phyloP scores from a whole-genome alignment of 2,888 invertebrate genomes.

The Trissonchulus sp. region DNA sequence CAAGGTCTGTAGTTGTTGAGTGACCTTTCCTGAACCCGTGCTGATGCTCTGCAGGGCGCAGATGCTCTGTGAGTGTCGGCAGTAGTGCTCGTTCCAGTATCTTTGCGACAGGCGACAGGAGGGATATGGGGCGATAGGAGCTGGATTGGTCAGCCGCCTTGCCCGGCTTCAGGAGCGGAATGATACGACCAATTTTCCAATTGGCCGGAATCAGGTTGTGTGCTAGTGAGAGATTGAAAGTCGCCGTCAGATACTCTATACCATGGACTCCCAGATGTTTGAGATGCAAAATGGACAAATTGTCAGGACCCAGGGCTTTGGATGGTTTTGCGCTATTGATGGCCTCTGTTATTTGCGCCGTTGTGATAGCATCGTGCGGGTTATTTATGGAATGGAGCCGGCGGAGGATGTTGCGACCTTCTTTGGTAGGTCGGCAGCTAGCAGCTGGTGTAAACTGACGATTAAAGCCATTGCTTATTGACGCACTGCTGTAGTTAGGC shows the following conservation, averaged over 20 bases:
- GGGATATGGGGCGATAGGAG: conserved; percentile 12
- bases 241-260: neutral
- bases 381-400: neutral
- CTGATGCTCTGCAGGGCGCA: neutral
- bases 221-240: neutral
- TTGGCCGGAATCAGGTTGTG: neutral
- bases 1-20: neutral
- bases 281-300: neutral
- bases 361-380: neutral
- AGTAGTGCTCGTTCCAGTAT: neutral
- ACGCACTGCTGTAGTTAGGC: too few relatives aligned
- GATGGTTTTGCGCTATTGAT: neutral
- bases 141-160: neutral
- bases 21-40: conserved; percentile 16
- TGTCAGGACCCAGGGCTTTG: conserved; percentile 17
- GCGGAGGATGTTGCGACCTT: neutral
- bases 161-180: conserved; percentile 15
- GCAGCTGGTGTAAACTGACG: too few relatives aligned
- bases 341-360: neutral
- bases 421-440: neutral
- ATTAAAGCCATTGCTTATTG: too few relatives aligned
- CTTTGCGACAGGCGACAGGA: conserved; percentile 13
- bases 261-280: neutral
- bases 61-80: neutral
- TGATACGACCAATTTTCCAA: conserved; percentile 9